These are phyloP conservation scores for Phrynosoma platyrhinos DNA, from an alignment of 2,113 vertebrate genomes.

Conservation along the genomic window DNA sequence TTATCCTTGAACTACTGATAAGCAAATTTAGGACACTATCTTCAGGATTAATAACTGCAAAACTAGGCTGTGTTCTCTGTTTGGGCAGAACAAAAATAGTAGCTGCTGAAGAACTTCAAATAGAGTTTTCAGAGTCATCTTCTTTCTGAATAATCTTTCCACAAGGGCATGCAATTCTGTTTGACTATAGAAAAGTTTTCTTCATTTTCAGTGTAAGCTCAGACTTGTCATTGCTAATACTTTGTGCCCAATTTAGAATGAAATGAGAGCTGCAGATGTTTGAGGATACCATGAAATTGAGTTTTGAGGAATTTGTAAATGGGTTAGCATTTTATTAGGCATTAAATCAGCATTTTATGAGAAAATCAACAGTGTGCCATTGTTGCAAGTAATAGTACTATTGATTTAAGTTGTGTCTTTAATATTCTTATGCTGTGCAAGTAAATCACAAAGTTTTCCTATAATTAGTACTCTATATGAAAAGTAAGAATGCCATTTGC, in stretches of 20 bases:
- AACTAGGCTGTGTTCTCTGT: not conserved
- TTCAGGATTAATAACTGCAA: not conserved
- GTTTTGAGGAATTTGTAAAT: not conserved
- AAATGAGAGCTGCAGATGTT: constrained; percentile 7
- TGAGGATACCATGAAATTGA: constrained; percentile 1
- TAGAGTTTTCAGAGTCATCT: not conserved
- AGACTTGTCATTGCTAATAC: not conserved
- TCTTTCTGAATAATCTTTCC: constrained; percentile 23
- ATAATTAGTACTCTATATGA: constrained; percentile 21
- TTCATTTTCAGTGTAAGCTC: constrained; percentile 2
- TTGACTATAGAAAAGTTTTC: not conserved
- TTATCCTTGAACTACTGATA: not conserved
- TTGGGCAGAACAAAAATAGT: not conserved
- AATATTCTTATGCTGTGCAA: not conserved
- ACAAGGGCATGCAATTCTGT: not conserved
- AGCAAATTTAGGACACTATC: not conserved
- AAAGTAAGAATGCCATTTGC: constrained; percentile 69
- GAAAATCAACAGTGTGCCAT: not conserved
- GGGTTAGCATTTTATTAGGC: not conserved
- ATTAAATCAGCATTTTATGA: not conserved
- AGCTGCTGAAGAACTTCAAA: not conserved
- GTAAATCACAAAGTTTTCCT: not conserved
- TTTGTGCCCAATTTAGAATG: constrained; percentile 17
- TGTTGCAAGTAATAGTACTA: not conserved
- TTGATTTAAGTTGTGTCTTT: too few species aligned